Evolutionary conservation across 2,797 vertebrate genomes (phyloP), one percentile per base, ranked within the genome.

Genomic region (Sebastes vulpes): DNA sequence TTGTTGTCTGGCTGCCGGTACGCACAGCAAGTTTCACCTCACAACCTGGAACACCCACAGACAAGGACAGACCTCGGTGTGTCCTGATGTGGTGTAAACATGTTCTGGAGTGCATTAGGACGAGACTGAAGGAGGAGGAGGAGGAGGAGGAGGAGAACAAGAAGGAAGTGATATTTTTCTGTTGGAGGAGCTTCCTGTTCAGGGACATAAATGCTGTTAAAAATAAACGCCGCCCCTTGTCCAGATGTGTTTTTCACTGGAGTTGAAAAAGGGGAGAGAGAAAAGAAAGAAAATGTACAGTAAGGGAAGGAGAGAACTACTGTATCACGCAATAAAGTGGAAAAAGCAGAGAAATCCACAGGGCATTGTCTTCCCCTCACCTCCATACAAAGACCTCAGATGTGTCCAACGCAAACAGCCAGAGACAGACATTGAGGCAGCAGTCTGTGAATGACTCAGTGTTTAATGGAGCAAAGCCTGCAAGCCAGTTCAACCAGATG

Each of bases 191-290:
- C 89, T 95, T 96, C 95, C 95, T 94, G 92, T 92, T 88, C 91
- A 75, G 70, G 89, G 85, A 91, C 81, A 93, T 90, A 84, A 90
- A 84, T 78, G 86, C 75, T 91, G 89, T 95, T 96, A 96, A 96
- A 96, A 96, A 96, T 96, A 97, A 84, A 88, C n/a, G 42, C 75
- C 66, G 58, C 50, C 81, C 75, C 78, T 76, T 54, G 75, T 90
- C 93, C 93, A 96, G 94, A 96, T 95, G 95, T 93, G 90, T 72
- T 91, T 91, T 93, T 92, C 78, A 90, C 88, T 90, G 81, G 53
- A 65, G 75, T 71, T 59, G 57, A 59, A 86, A 89, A 73, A 23
- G 26, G 21, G 10, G 31, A 57, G 59, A 18, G 21, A 58, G 26
- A 82, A 75, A 83, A 74, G n/a, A 61, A n/a, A 60, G 67, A 76